phyloP scores from a whole-genome alignment of 2,113 vertebrate species.

The Ceyx cyanopectus region DNA sequence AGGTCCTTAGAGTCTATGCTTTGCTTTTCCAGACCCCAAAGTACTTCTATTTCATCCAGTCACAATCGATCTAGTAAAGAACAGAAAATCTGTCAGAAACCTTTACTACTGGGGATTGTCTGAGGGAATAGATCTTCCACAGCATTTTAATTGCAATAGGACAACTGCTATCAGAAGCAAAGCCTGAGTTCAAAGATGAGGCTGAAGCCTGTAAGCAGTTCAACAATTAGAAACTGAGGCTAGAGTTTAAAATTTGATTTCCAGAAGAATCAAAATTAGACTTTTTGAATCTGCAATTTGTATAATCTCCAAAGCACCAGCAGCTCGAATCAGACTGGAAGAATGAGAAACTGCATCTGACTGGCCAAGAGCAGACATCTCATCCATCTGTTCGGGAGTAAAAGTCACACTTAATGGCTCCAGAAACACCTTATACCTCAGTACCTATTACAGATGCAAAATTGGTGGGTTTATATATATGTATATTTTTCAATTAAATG shows the following conservation, averaged over 20 bases:
- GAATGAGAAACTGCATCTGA: neutral
- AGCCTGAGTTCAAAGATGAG: neutral
- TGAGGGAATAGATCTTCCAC: neutral
- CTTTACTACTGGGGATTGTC: neutral
- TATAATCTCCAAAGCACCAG: neutral
- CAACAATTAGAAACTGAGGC: neutral
- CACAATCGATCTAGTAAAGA: neutral
- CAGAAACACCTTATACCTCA: neutral
- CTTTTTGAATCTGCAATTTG: neutral
- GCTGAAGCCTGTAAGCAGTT: neutral
- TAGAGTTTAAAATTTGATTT: neutral
- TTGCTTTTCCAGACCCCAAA: neutral
- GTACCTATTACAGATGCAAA: neutral
- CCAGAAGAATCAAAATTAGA: neutral
- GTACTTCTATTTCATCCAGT: neutral
- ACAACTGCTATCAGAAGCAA: neutral
- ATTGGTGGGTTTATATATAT: neutral
- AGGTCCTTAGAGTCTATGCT: neutral
- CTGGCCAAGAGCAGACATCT: neutral
- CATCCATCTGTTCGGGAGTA: slow-evolving; percentile 1
- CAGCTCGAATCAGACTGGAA: neutral
- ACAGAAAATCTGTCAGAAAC: neutral
- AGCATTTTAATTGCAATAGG: neutral
- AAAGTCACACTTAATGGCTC: neutral
- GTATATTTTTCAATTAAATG: neutral